Conservation (phyloP, 2,888 invertebrate species). For the Eudasyphora cyanicolor region DNA sequence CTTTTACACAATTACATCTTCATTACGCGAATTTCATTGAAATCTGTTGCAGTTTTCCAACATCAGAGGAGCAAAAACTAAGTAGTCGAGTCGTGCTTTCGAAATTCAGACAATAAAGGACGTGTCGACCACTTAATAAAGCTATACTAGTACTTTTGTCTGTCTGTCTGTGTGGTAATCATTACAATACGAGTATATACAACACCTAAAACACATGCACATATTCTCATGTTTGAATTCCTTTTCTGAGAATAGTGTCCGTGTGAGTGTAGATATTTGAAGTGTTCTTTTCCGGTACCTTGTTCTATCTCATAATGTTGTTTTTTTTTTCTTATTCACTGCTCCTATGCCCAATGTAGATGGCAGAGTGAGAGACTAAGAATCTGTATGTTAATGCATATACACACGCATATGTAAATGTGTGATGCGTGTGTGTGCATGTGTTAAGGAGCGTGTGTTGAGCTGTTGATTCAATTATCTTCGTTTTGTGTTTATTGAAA, state of each 20-base stretch:
- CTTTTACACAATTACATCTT: background rate
- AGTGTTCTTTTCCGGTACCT: no score
- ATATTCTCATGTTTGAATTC: no score
- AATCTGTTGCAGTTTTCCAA: background rate
- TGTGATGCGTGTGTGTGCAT: background rate
- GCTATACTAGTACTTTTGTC: no score
- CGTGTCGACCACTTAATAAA: background rate
- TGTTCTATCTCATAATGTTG: no score
- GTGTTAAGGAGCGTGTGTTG: conserved; percentile 1
- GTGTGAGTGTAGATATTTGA: background rate
- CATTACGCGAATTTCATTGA: background rate
- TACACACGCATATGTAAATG: background rate
- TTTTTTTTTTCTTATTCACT: no score
- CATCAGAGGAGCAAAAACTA: background rate
- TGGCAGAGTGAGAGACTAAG: no score
- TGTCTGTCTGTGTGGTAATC: conserved; percentile 1
- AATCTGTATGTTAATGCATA: no score
- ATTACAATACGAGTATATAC: no score
- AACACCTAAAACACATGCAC: background rate
- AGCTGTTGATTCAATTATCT: conserved; percentile 40
- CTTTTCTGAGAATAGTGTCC: no score
- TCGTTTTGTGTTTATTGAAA: conserved; percentile 1
- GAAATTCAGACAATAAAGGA: background rate
- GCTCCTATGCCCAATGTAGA: no score
- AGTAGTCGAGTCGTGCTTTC: no score